phyloP scores from a whole-genome alignment of 2,113 vertebrate genomes.

The Dipodomys ordii region DNA sequence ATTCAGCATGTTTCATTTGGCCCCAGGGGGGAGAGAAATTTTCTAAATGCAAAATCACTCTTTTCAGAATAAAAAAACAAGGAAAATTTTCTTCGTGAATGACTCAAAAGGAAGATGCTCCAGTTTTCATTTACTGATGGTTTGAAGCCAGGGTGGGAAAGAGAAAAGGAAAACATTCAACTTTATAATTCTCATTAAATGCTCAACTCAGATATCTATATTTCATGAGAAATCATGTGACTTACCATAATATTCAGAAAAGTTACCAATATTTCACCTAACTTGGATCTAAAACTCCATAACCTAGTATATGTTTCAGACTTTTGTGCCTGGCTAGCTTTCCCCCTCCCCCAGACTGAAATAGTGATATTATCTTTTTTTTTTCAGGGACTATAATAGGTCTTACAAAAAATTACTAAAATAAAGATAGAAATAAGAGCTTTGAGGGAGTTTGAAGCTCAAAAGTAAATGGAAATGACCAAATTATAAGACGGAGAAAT shows the following conservation, averaged over 20 bases:
- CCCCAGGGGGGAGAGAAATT: slow-evolving; percentile 5
- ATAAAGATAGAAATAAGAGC: slow-evolving; percentile 27
- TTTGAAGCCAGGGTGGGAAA: not conserved
- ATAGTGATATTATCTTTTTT: not conserved
- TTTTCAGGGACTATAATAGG: not conserved
- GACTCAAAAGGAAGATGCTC: slow-evolving; percentile 36
- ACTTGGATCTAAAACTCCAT: not conserved
- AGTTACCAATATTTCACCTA: not conserved
- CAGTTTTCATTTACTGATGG: slow-evolving; percentile 33
- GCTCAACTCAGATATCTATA: slow-evolving; percentile 26
- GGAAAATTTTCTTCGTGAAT: slow-evolving; percentile 45
- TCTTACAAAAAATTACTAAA: slow-evolving; percentile 43
- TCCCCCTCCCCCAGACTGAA: not conserved
- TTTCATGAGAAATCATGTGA: slow-evolving; percentile 9
- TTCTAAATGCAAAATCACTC: slow-evolving; percentile 51
- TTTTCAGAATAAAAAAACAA: slow-evolving; percentile 3
- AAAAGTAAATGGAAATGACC: slow-evolving; percentile 69
- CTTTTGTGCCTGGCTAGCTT: no score
- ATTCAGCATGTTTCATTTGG: slow-evolving; percentile 27
- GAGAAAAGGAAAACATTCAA: not conserved
- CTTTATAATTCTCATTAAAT: slow-evolving; percentile 37
- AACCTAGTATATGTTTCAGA: not conserved
- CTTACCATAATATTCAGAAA: not conserved
- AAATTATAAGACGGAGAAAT: slow-evolving; percentile 39
- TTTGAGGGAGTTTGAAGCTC: not conserved